Conservation (phyloP, 2,888 invertebrate genomes). For the Microctonus hyperodae region DNA sequence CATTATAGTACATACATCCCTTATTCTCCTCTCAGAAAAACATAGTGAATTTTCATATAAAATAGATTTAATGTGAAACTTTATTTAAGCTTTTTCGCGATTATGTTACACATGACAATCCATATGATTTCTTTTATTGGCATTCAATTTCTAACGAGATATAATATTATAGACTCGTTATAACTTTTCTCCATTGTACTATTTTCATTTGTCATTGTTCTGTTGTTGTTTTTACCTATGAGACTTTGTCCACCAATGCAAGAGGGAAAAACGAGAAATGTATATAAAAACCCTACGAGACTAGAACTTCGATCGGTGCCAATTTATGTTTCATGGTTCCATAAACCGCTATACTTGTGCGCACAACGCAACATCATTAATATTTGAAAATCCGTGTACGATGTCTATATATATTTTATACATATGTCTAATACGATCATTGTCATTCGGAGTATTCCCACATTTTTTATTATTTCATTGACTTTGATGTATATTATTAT, state of each 20-base stretch:
- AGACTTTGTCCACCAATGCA: neutral
- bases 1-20: neutral
- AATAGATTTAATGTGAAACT: too few species aligned
- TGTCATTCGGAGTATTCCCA: neutral
- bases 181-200: too few species aligned
- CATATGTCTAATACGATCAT: neutral
- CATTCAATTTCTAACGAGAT: too few species aligned
- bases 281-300: slow-evolving; percentile 12
- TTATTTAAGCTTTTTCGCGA: too few species aligned
- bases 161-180: too few species aligned
- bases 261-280: slow-evolving; percentile 18
- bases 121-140: too few species aligned
- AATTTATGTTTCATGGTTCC: slow-evolving; percentile 47
- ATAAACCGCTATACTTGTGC: neutral
- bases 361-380: slow-evolving; percentile 1
- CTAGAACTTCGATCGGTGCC: slow-evolving; percentile 41
- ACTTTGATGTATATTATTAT: too few species aligned
- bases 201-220: neutral
- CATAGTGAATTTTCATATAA: too few species aligned
- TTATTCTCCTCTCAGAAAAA: too few species aligned
- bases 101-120: too few species aligned
- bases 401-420: neutral
- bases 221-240: neutral
- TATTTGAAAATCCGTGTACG: neutral
- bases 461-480: neutral